phyloP scores from a whole-genome alignment of 2,113 vertebrate species.

The Marmota flaviventris region DNA sequence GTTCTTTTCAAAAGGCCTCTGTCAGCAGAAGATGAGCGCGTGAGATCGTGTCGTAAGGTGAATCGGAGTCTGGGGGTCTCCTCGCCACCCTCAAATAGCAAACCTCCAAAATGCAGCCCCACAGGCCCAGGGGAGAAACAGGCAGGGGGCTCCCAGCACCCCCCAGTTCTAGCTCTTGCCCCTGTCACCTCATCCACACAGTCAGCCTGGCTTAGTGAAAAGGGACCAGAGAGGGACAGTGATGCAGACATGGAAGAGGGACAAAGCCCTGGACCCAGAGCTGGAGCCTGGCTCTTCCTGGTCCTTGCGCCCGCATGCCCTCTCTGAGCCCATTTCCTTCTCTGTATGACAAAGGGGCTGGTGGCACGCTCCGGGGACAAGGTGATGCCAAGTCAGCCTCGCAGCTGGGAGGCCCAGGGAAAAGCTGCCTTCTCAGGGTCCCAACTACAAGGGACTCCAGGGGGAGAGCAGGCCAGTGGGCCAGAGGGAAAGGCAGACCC shows the following conservation, averaged over 20 bases:
- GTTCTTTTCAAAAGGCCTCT: not conserved
- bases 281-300: not conserved
- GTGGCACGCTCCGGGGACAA: not conserved
- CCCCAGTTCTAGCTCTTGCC: fast-evolving
- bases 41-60: not conserved
- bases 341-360: not conserved
- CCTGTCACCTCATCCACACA: not conserved
- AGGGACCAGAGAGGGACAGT: not conserved
- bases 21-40: not conserved
- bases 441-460: not conserved
- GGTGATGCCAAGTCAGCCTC: not conserved
- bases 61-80: not conserved
- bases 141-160: not conserved
- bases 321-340: not conserved
- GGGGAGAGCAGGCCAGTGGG: not conserved
- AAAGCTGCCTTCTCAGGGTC: not conserved
- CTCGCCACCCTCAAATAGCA: not conserved
- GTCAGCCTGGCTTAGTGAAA: not conserved
- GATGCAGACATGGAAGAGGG: not conserved
- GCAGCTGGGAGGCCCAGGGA: not conserved
- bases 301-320: fast-evolving
- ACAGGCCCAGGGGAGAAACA: not conserved
- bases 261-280: not conserved
- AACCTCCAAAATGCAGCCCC: not conserved
- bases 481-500: not conserved